These are phyloP conservation scores for Pachydiplax longipennis DNA, from an alignment of 2,888 invertebrate genomes.

Conservation along the genomic window DNA sequence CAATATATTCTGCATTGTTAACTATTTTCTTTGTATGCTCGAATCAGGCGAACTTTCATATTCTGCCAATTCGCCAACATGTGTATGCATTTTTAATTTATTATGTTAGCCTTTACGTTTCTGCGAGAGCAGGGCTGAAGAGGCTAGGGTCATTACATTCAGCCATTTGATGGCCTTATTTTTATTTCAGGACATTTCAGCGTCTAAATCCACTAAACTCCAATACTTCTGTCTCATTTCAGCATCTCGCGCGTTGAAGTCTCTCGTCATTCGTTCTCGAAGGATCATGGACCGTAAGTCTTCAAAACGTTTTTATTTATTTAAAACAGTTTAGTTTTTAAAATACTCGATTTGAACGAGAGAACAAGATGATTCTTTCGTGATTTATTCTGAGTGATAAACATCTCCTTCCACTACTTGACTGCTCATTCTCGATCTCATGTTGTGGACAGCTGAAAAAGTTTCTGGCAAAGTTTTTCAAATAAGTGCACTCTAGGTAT, in stretches of 20 bases:
- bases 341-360: no score
- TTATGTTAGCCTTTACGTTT: neutral
- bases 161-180: neutral
- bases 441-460: neutral
- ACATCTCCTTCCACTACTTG: neutral
- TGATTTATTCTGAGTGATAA: no score
- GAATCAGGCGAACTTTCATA: no score
- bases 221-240: conserved; percentile 30
- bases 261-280: conserved; percentile 38
- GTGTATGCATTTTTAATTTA: no score
- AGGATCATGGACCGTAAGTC: conserved; percentile 38
- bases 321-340: neutral
- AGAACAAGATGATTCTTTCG: no score
- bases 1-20: no score
- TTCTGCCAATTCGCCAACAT: no score
- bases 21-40: no score
- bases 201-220: neutral
- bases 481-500: neutral
- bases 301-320: neutral
- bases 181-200: neutral
- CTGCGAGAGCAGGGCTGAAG: neutral
- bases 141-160: neutral
- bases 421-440: neutral
- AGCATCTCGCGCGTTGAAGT: conserved; percentile 41
- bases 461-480: neutral